Percentiles rank a stretch among this genome's conserved stretches.
Conservation (phyloP, 2,888 invertebrate species). For the Tachystola acroxantha region DNA sequence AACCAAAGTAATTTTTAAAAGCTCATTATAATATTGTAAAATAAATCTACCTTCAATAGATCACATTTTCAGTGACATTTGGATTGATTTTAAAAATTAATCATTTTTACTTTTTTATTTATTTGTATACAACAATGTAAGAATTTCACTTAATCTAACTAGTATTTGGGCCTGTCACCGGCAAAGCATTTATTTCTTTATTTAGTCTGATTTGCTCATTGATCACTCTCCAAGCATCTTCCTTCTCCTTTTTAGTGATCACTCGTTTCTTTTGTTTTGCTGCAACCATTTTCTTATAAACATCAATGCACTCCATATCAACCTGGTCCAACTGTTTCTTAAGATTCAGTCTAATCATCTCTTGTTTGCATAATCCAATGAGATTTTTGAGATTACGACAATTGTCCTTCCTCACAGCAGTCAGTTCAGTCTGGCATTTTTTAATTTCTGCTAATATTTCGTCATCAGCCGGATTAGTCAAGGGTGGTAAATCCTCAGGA, state of each 20-base stretch:
- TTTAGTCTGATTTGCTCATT: constrained; percentile 81
- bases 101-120: no score
- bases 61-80: no score
- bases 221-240: constrained; percentile 85
- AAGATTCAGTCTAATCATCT: constrained; percentile 87
- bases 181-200: constrained; percentile 71
- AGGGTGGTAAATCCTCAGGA: constrained; percentile 81
- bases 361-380: constrained; percentile 85
- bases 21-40: no score
- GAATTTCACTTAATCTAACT: constrained; percentile 33
- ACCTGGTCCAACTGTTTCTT: constrained; percentile 85
- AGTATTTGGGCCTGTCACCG: constrained; percentile 68
- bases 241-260: constrained; percentile 88
- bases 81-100: no score
- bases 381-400: constrained; percentile 83
- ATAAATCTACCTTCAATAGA: no score
- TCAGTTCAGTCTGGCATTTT: constrained; percentile 89
- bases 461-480: constrained; percentile 84
- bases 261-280: constrained; percentile 90
- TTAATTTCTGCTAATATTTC: constrained; percentile 93
- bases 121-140: no score
- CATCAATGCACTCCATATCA: constrained; percentile 88
- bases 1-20: no score
- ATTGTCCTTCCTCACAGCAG: constrained; percentile 89
- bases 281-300: constrained; percentile 88